phyloP scores from a whole-genome alignment of 2,888 invertebrate genomes.

The Maniola hyperantus region DNA sequence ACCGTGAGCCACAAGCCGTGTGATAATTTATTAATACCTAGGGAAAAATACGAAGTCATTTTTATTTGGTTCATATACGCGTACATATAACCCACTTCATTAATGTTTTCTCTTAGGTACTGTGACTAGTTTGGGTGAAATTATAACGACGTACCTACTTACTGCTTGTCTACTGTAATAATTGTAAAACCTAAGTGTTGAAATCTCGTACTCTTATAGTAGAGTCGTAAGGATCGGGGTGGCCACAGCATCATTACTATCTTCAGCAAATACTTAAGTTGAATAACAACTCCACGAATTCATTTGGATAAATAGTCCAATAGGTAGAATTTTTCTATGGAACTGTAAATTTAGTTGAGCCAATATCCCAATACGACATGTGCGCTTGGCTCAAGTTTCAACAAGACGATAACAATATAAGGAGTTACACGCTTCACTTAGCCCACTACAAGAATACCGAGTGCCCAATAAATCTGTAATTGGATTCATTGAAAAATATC shows the following conservation, averaged over 20 bases:
- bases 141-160: neutral
- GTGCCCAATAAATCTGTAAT: conserved; percentile 29
- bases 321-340: neutral
- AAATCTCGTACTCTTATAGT: too few species aligned
- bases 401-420: conserved; percentile 29
- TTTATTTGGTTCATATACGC: conserved; percentile 17
- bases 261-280: too few species aligned
- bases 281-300: too few species aligned
- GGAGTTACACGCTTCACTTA: conserved; percentile 30
- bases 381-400: conserved; percentile 27
- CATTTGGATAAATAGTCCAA: too few species aligned
- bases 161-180: too few species aligned
- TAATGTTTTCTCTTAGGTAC: conserved; percentile 6
- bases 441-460: conserved; percentile 31
- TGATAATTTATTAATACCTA: conserved; percentile 37
- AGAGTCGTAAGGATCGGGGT: too few species aligned
- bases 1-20: conserved; percentile 22
- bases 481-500: conserved; percentile 11
- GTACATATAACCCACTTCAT: conserved; percentile 27
- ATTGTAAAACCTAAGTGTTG: too few species aligned
- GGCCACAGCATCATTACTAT: too few species aligned
- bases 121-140: neutral
- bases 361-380: conserved; percentile 10
- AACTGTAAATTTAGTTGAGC: neutral
- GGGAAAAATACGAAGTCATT: conserved; percentile 23